Percentiles rank a stretch among this genome's conserved stretches.
These are phyloP conservation scores for Stenopsyche tienmushanensis DNA, from an alignment of 1,140 invertebrate genomes.

Conservation along the genomic window DNA sequence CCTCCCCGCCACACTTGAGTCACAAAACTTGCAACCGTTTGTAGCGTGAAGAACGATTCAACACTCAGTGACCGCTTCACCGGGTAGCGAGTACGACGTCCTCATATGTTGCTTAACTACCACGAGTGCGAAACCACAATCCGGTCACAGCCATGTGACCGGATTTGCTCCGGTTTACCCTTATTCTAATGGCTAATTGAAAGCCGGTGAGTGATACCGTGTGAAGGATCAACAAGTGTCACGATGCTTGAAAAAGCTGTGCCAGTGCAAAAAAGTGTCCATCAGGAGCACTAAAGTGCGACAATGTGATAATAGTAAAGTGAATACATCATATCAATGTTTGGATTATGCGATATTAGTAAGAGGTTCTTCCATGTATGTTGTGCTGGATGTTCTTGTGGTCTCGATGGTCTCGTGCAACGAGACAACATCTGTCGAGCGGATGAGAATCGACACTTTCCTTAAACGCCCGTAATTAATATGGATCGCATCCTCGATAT, in stretches of 20 bases:
- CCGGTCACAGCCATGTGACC: not conserved
- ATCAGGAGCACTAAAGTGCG: not conserved
- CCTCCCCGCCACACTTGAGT: constrained; percentile 9
- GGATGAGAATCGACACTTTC: not conserved
- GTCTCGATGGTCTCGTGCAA: no score
- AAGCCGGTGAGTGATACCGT: no score
- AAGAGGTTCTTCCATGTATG: no score
- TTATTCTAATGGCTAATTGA: no score
- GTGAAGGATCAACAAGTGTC: not conserved
- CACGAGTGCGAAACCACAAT: not conserved
- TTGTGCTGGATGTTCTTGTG: no score
- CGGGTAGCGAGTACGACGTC: not conserved
- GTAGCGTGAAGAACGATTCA: constrained; percentile 7
- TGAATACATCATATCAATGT: no score
- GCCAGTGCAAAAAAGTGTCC: not conserved
- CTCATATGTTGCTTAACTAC: no score
- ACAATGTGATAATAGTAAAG: not conserved
- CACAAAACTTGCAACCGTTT: constrained; percentile 13
- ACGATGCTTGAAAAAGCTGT: not conserved
- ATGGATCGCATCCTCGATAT: no score
- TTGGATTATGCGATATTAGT: no score
- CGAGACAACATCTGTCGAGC: not conserved
- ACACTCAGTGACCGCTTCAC: constrained; percentile 15
- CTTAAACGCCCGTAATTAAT: no score
- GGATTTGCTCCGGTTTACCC: not conserved